phyloP scores from a whole-genome alignment of 2,888 invertebrate genomes.

The Anorthoa munda region DNA sequence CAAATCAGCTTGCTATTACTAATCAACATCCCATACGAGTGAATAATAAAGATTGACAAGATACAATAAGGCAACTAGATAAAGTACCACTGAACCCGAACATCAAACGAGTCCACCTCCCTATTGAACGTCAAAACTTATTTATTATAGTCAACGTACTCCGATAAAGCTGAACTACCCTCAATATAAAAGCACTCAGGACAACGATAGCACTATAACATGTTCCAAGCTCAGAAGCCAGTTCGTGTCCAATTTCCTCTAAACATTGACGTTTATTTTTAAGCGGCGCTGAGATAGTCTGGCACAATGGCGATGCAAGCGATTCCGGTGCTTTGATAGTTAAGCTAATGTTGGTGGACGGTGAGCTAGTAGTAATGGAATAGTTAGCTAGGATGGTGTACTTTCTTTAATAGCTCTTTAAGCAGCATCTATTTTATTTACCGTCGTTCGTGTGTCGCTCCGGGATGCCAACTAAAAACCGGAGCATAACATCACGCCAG shows the following conservation, averaged over 20 bases:
- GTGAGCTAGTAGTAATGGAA: background rate
- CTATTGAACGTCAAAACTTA: background rate
- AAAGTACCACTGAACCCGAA: background rate
- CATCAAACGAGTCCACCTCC: background rate
- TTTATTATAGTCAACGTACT: slow-evolving; percentile 16
- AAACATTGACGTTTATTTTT: slow-evolving; percentile 62
- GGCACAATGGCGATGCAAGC: slow-evolving; percentile 24
- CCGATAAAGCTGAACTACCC: slow-evolving; percentile 33
- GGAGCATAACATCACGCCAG: no score
- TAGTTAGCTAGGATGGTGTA: background rate
- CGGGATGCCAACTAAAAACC: no score
- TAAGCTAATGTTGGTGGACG: slow-evolving; percentile 47
- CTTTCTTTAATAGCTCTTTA: background rate
- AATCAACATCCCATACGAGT: background rate
- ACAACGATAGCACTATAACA: slow-evolving; percentile 46
- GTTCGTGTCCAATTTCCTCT: slow-evolving; percentile 57
- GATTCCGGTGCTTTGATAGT: slow-evolving; percentile 41
- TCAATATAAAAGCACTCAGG: slow-evolving; percentile 47
- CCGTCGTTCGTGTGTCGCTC: no score
- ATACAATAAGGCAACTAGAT: background rate
- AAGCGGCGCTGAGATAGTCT: slow-evolving; percentile 40
- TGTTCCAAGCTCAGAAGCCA: slow-evolving; percentile 39
- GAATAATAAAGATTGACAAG: background rate
- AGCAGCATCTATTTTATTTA: background rate
- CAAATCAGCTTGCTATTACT: background rate